Percentiles rank a stretch among this genome's conserved stretches.
Evolutionary conservation across 1,140 invertebrate genomes (phyloP).

Genomic region (Whitmania pigra): DNA sequence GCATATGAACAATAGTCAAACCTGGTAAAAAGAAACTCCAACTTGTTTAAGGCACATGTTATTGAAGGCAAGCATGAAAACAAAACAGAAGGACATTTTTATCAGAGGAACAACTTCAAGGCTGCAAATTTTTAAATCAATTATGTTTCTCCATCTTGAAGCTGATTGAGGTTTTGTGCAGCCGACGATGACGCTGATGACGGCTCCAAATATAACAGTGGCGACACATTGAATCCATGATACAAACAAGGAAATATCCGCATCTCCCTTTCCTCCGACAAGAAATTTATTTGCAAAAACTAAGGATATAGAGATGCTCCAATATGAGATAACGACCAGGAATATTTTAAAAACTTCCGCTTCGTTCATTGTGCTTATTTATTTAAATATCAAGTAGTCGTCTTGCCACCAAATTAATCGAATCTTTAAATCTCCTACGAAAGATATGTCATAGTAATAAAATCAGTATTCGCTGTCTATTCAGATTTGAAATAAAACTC

Average conservation of each 20-base stretch:
- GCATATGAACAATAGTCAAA: not conserved
- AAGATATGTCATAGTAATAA: too few relatives aligned
- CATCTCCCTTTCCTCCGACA: conserved; percentile 28
- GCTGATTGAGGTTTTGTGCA: not conserved
- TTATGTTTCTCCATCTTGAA: not conserved
- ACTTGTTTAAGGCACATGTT: conserved; percentile 41
- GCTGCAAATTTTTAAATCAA: too few relatives aligned
- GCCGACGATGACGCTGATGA: not conserved
- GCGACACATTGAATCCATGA: conserved; percentile 33
- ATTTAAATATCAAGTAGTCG: too few relatives aligned
- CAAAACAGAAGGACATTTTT: conserved; percentile 32
- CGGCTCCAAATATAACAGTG: conserved; percentile 23
- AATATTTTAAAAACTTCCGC: conserved; percentile 24
- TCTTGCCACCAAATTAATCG: too few relatives aligned
- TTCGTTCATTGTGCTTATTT: not conserved
- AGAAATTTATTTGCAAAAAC: conserved; percentile 41
- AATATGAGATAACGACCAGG: conserved; percentile 34
- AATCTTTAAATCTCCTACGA: too few relatives aligned
- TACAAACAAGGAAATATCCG: conserved; percentile 38
- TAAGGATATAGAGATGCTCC: conserved; percentile 39
- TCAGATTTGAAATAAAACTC: too few relatives aligned
- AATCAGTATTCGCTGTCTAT: too few relatives aligned
- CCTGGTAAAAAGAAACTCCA: conserved; percentile 39
- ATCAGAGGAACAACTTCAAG: conserved; percentile 29
- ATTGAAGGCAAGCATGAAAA: conserved; percentile 36